Base-by-base conservation (phyloP, 2,888 invertebrate species). In the Gryllus longicercus region DNA sequence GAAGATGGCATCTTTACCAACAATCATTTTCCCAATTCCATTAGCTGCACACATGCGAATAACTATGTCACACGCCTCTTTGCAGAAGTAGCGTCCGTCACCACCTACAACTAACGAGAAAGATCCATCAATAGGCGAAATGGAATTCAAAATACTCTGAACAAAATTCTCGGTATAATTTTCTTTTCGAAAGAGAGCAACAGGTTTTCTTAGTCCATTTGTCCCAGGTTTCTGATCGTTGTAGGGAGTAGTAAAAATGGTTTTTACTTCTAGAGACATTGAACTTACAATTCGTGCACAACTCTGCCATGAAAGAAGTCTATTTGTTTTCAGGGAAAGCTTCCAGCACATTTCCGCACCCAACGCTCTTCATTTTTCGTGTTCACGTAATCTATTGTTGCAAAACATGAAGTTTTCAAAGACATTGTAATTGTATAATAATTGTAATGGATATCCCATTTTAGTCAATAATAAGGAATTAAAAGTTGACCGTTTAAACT, bases 201-300 rank as follows among this genome's bases (percentile, higher is more conserved):
- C 97, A 87, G 96, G 94, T 89, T 99, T 99, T 82, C 99, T 90
- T 78, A 99, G 91, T 81, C 99, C 99, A 86, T 98, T 98, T 0
- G 99, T 99, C 81, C 99, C 99, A 84, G 99, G 99, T 88, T 98
- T 98, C 89, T 99, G 99, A 74, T 95, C 99, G 84, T 95, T 94
- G 86, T 92, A 96, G 11, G 96, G 93, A 82, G 89, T 92, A 51
- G 97, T 97, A 81, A 89, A 51, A 2, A 90, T 87, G 80, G 81
- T 83, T 74, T 82, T 80, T 23, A 81, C 77, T 75, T 82, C 82
- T 11, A 83, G 83, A 75, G 81, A 79, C 84, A 84, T 84, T 49
- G 63, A 38, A 38, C 38, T 38, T 38, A 38, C 1, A 38, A 5
- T 38, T 38, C 8, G 38, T 38, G 38, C 38, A 38, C 38, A 38